These are phyloP conservation scores for Dendrophyllia cribrosa DNA, from an alignment of 64 coral and sea anemone genomes.

Conservation along the genomic window DNA sequence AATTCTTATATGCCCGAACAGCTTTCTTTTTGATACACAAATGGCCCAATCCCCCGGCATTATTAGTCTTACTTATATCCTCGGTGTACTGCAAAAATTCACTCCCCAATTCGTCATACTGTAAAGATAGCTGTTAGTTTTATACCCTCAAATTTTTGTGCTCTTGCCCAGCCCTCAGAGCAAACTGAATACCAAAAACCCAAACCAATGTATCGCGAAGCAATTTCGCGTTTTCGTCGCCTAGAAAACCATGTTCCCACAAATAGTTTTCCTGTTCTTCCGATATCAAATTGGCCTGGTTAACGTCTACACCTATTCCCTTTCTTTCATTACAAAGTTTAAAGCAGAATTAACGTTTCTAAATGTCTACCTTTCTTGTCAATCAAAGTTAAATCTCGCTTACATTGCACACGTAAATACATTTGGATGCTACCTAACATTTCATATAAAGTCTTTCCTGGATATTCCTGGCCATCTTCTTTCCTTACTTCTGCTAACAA, in stretches of 20 bases:
- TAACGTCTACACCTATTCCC: too few relatives aligned
- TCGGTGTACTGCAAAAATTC: background rate
- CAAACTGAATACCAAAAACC: too few relatives aligned
- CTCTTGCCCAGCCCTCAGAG: too few relatives aligned
- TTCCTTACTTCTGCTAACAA: background rate
- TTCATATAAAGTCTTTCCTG: conserved; percentile 38
- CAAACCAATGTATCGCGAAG: background rate
- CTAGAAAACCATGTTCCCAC: background rate
- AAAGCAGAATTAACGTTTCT: too few relatives aligned
- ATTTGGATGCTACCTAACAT: conserved; percentile 31
- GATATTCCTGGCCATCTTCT: conserved; percentile 14
- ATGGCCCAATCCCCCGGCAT: background rate
- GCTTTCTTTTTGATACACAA: background rate
- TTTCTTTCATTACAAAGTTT: too few relatives aligned
- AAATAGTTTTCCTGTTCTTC: background rate
- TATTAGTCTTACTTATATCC: background rate
- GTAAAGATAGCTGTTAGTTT: too few relatives aligned
- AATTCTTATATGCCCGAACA: too few relatives aligned
- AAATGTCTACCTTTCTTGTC: background rate
- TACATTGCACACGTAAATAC: conserved; percentile 26
- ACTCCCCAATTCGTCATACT: background rate
- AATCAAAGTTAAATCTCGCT: conserved; percentile 13
- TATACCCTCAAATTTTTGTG: too few relatives aligned
- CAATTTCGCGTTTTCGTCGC: background rate
- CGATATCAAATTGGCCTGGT: background rate